Percentiles rank a stretch among this genome's conserved stretches.
Evolutionary conservation across 2,113 vertebrate genomes (phyloP).

Genomic region (Phrynosoma platyrhinos): DNA sequence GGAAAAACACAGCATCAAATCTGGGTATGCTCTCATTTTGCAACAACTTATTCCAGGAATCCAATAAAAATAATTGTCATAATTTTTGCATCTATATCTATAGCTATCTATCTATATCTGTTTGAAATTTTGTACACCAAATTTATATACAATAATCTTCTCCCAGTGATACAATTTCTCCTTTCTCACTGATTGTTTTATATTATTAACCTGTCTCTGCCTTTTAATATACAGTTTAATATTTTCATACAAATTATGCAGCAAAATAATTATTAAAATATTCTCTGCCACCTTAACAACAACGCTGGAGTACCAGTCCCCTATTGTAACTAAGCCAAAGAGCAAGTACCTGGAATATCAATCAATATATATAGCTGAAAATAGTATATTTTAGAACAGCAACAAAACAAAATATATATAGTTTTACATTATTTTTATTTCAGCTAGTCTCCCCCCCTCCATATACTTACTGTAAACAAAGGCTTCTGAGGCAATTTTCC

Average conservation of each 20-base stretch:
- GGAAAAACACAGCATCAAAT: slow-evolving; percentile 4
- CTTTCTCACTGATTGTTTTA: neutral
- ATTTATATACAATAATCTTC: neutral
- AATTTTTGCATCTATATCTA: neutral
- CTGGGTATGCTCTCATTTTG: neutral
- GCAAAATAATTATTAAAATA: neutral
- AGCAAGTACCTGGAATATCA: neutral
- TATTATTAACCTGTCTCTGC: neutral
- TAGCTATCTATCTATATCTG: too few species aligned
- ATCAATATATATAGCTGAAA: too few species aligned
- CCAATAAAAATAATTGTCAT: neutral
- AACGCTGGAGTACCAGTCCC: neutral
- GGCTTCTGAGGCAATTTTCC: slow-evolving; percentile 48
- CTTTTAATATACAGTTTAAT: neutral
- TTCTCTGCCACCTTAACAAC: neutral
- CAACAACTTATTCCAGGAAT: neutral
- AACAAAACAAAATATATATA: neutral
- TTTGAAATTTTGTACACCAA: neutral
- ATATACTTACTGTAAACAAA: slow-evolving; percentile 54
- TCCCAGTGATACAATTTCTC: neutral
- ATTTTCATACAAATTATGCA: neutral
- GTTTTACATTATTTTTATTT: neutral
- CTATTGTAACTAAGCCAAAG: neutral
- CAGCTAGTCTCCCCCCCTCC: too few species aligned
- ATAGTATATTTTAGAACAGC: neutral